Conservation (phyloP, 2,113 vertebrate species). For the Urocitellus parryii region DNA sequence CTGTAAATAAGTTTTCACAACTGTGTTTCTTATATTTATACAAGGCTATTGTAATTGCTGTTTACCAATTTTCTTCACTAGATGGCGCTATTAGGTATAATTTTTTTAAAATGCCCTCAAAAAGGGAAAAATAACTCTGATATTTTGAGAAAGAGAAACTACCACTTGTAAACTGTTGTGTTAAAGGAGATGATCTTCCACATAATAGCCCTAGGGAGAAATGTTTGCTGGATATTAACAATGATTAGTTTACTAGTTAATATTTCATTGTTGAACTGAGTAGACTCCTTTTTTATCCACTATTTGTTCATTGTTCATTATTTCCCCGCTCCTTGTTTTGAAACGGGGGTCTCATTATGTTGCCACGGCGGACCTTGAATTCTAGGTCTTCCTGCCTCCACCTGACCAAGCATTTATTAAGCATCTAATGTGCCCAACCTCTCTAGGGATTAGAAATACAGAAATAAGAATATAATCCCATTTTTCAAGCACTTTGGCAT, state of each 20-base stretch:
- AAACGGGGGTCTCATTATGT: neutral
- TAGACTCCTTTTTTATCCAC: neutral
- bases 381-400: neutral
- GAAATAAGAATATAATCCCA: neutral
- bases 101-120: neutral
- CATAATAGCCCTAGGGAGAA: neutral
- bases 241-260: neutral
- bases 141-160: slow-evolving; percentile 31
- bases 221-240: neutral
- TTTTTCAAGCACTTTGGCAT: neutral
- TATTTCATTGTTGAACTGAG: neutral
- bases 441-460: neutral
- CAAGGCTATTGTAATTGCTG: neutral
- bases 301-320: neutral
- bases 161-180: neutral
- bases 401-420: neutral
- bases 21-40: neutral
- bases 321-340: neutral
- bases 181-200: neutral
- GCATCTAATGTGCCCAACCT: neutral
- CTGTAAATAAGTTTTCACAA: neutral
- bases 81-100: slow-evolving; percentile 43
- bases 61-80: slow-evolving; percentile 57
- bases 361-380: neutral
- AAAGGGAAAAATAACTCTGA: neutral